Evolutionary conservation across 2,113 vertebrate species (phyloP).

Genomic region (Peromyscus californicus): DNA sequence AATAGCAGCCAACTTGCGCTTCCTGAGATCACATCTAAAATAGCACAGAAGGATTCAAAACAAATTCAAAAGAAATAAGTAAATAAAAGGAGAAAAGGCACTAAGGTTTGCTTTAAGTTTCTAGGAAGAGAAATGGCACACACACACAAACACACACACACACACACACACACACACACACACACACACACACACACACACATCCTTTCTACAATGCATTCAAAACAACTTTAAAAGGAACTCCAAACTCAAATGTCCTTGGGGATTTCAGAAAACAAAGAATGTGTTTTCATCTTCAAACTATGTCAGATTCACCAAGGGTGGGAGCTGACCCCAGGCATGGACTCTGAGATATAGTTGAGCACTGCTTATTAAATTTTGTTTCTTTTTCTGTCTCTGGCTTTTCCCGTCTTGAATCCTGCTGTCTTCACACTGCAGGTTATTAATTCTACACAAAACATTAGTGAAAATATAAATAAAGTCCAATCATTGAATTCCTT

Average conservation of each 20-base stretch:
- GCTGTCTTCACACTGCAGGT: not conserved
- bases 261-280: slow-evolving; percentile 58
- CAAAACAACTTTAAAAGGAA: slow-evolving; percentile 58
- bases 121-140: not conserved
- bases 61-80: slow-evolving; percentile 34
- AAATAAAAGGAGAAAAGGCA: not conserved
- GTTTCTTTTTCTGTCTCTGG: slow-evolving; percentile 66
- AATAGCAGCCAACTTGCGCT: not conserved
- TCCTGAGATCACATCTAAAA: not conserved
- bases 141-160: not conserved
- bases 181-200: not conserved
- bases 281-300: slow-evolving; percentile 68
- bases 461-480: not conserved
- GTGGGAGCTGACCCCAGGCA: slow-evolving; percentile 65
- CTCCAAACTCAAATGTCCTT: slow-evolving; percentile 70
- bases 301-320: slow-evolving; percentile 76
- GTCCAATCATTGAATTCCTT: not conserved
- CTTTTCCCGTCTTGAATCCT: not conserved
- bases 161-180: not conserved
- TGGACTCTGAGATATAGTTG: slow-evolving; percentile 71
- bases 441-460: not conserved
- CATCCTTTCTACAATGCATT: slow-evolving; percentile 64
- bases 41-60: not conserved
- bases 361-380: slow-evolving; percentile 72
- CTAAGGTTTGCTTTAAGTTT: not conserved